Conservation (phyloP, 2,888 invertebrate genomes). For the Eutolmus rufibarbis region DNA sequence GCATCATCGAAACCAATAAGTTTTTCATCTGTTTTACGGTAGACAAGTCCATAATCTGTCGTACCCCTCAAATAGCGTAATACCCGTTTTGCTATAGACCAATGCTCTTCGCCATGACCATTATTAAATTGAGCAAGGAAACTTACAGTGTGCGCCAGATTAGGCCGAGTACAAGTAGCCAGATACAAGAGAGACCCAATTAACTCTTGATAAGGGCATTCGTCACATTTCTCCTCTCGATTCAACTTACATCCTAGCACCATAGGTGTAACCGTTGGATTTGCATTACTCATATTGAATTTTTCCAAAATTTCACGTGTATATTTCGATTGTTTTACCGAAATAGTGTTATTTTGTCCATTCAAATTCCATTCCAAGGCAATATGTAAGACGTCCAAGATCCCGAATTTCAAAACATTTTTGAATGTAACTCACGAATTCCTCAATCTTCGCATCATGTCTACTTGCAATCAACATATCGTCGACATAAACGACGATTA, state of each 20-base stretch:
- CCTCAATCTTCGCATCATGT: not conserved
- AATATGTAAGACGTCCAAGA: too few relatives aligned
- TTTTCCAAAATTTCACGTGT: not conserved
- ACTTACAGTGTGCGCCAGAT: constrained; percentile 46
- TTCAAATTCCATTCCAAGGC: too few relatives aligned
- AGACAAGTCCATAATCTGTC: not conserved
- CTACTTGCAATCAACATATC: not conserved
- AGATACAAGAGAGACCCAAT: constrained; percentile 44
- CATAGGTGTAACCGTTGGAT: not conserved
- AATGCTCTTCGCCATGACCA: constrained; percentile 37
- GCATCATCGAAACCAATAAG: not conserved
- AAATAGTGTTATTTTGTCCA: not conserved
- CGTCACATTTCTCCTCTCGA: not conserved
- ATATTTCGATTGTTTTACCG: not conserved
- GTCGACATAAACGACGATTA: not conserved
- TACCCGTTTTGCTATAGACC: not conserved
- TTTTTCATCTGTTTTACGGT: not conserved
- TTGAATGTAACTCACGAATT: not conserved
- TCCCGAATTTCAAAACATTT: not conserved
- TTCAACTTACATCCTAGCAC: not conserved
- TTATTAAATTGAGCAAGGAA: constrained; percentile 48
- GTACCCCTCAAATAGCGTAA: not conserved
- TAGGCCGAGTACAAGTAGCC: not conserved
- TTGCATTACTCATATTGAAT: not conserved
- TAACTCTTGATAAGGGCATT: constrained; percentile 42